These are phyloP conservation scores for Neolamprologus sp. DNA, from an alignment of 2,113 vertebrate genomes.

Conservation along the genomic window DNA sequence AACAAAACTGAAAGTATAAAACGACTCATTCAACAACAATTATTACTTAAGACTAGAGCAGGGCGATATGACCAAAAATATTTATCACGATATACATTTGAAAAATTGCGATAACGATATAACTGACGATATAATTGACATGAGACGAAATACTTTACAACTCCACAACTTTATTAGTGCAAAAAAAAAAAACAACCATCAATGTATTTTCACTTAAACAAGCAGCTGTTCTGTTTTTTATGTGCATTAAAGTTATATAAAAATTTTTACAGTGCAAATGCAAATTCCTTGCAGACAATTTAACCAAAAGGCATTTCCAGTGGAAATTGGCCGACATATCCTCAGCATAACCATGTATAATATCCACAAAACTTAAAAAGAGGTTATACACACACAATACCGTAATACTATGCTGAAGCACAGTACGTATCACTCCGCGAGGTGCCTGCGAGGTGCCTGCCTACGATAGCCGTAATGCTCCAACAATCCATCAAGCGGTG, in stretches of 20 bases:
- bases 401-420: rapidly evolving
- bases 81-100: neutral
- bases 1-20: neutral
- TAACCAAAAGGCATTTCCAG: neutral
- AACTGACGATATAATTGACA: neutral
- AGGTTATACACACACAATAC: neutral
- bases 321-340: neutral
- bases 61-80: neutral
- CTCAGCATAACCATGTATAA: neutral
- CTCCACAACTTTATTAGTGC: neutral
- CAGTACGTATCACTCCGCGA: too few species aligned
- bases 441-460: rapidly evolving
- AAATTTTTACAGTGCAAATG: rapidly evolving
- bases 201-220: neutral
- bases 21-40: neutral
- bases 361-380: neutral
- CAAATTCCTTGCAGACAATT: neutral
- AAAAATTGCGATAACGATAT: neutral
- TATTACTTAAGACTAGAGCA: neutral
- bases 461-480: too few species aligned
- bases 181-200: neutral
- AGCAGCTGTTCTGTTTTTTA: neutral
- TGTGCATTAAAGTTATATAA: neutral
- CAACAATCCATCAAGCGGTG: neutral
- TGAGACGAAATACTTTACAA: rapidly evolving